A percentile compares a stretch with the other conserved stretches of the same genome.
These are phyloP conservation scores for Rhinoptilus africanus DNA, from an alignment of 2,113 vertebrate genomes.

Conservation along the genomic window DNA sequence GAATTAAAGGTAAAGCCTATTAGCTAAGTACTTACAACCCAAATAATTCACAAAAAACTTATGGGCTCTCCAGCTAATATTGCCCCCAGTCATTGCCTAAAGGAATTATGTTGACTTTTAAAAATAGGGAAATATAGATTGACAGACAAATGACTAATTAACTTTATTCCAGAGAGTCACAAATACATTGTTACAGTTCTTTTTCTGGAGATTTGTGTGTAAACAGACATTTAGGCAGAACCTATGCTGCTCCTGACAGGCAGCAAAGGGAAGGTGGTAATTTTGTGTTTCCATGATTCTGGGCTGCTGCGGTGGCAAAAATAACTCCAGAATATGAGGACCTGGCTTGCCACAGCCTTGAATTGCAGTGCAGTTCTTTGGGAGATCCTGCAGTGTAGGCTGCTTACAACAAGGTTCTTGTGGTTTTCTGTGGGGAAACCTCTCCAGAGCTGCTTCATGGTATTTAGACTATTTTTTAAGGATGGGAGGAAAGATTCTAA, in stretches of 20 bases:
- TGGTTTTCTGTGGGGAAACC: accelerated
- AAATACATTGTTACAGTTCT: background rate
- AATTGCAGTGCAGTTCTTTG: background rate
- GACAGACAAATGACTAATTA: background rate
- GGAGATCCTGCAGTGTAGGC: background rate
- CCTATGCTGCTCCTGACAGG: background rate
- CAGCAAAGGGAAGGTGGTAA: background rate
- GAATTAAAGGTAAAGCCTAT: background rate
- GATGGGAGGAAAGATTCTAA: background rate
- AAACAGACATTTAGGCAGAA: background rate
- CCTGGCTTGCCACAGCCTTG: background rate
- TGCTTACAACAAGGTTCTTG: background rate
- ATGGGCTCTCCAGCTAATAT: background rate
- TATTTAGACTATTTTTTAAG: background rate
- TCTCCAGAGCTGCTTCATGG: background rate
- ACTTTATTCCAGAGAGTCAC: background rate
- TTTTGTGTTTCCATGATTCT: background rate
- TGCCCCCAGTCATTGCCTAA: background rate
- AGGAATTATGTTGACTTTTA: background rate
- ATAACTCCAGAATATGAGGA: background rate
- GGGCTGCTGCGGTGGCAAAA: background rate
- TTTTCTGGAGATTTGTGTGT: background rate
- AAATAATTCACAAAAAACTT: background rate
- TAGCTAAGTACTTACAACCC: background rate
- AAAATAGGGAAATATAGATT: background rate